phyloP scores from a whole-genome alignment of 2,113 vertebrate species.

The Callopanchax toddi region DNA sequence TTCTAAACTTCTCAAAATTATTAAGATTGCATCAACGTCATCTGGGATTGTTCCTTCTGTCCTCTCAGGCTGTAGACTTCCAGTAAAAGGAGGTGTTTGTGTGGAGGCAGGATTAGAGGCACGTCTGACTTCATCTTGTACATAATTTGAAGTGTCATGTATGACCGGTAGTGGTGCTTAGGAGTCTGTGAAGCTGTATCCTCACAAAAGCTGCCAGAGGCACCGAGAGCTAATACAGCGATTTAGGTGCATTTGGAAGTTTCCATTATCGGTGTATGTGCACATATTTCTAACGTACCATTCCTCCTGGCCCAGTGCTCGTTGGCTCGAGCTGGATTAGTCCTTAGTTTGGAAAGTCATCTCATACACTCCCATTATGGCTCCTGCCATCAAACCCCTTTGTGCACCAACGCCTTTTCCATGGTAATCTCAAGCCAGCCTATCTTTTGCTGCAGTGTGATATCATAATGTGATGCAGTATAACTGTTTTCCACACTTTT shows the following conservation, averaged over 20 bases:
- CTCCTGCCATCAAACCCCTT: conserved; percentile 49
- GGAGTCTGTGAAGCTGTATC: conserved; percentile 37
- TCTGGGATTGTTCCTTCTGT: conserved; percentile 15
- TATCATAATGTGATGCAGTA: conserved; percentile 62
- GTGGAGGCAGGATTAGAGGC: conserved; percentile 37
- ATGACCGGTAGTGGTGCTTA: conserved; percentile 36
- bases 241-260: conserved; percentile 65
- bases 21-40: conserved; percentile 38
- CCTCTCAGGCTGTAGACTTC: conserved; percentile 24
- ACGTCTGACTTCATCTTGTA: conserved; percentile 31
- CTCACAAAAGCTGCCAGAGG: conserved; percentile 52
- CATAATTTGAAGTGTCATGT: conserved; percentile 61
- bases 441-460: conserved; percentile 64
- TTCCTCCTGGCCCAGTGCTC: conserved; percentile 20
- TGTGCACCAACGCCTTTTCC: conserved; percentile 42
- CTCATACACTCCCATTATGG: conserved; percentile 55
- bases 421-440: conserved; percentile 46
- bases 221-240: conserved; percentile 41
- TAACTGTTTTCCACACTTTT: conserved; percentile 59
- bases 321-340: conserved; percentile 55
- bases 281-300: conserved; percentile 49
- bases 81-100: conserved; percentile 37
- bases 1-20: conserved; percentile 34
- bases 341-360: conserved; percentile 46
- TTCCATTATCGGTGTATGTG: conserved; percentile 56